Evolutionary conservation across 2,888 invertebrate species (phyloP).

Genomic region (Rhaphigaster nebulosa): DNA sequence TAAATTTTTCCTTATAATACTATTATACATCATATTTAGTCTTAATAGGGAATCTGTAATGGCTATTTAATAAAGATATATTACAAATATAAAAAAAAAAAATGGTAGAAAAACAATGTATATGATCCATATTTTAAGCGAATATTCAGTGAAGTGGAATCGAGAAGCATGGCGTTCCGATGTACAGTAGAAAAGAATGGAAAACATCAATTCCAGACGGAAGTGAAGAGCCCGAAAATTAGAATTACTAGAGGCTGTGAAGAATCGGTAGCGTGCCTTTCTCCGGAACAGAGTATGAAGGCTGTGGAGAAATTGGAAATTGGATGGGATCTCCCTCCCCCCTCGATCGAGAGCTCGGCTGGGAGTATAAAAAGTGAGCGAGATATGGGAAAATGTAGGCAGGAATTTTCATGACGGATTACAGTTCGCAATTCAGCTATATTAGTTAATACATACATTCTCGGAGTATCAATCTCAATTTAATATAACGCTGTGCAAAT

Average conservation of each 20-base stretch:
- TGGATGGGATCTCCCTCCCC: not conserved
- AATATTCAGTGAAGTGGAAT: not conserved
- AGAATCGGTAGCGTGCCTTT: not conserved
- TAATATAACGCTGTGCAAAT: not conserved
- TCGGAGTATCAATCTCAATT: not conserved
- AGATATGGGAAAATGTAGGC: not conserved
- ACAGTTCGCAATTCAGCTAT: not conserved
- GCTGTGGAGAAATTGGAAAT: conserved; percentile 5
- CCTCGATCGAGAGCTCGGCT: not conserved
- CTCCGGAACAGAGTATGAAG: not conserved
- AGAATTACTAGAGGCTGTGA: not conserved
- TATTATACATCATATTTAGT: no score
- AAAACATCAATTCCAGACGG: not conserved
- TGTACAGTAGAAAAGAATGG: not conserved
- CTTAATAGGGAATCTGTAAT: no score
- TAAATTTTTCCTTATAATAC: no score
- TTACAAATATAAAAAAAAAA: no score
- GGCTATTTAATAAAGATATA: no score
- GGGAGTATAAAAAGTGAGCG: not conserved
- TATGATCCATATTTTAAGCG: not conserved
- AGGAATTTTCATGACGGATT: not conserved
- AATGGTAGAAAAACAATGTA: no score
- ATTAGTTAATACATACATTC: not conserved
- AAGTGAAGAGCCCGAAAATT: conserved; percentile 2
- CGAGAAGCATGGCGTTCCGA: not conserved